Percentiles rank a stretch among this genome's conserved stretches.
Conservation (phyloP, 2,113 vertebrate genomes). For the Caloenas nicobarica region DNA sequence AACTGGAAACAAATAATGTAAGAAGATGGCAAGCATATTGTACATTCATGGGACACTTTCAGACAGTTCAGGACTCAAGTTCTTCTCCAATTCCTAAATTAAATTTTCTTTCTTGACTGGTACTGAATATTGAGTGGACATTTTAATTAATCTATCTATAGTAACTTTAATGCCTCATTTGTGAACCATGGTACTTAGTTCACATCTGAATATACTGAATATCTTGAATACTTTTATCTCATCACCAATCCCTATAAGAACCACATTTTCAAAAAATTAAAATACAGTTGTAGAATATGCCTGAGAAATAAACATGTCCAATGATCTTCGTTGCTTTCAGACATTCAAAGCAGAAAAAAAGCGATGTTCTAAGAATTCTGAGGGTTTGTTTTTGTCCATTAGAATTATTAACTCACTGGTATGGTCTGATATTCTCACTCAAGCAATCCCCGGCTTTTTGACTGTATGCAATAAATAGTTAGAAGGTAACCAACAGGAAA, state of each 20-base stretch:
- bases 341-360: background rate
- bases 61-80: background rate
- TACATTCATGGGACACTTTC: background rate
- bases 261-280: background rate
- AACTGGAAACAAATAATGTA: background rate
- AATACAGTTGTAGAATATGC: background rate
- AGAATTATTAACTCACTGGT: background rate
- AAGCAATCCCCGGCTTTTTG: background rate
- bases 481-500: background rate
- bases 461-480: background rate
- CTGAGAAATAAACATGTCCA: background rate
- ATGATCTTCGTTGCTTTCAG: background rate
- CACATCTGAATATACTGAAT: background rate
- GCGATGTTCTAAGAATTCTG: background rate
- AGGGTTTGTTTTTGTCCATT: background rate
- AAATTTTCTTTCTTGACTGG: conserved; percentile 19
- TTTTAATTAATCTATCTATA: conserved; percentile 28
- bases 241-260: background rate
- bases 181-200: background rate
- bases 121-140: conserved; percentile 7
- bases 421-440: background rate
- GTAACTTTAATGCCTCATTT: background rate
- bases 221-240: background rate
- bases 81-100: conserved; percentile 1
- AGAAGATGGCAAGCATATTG: background rate